These are phyloP conservation scores for Callosobruchus maculatus DNA, from an alignment of 2,888 invertebrate species.

Conservation along the genomic window DNA sequence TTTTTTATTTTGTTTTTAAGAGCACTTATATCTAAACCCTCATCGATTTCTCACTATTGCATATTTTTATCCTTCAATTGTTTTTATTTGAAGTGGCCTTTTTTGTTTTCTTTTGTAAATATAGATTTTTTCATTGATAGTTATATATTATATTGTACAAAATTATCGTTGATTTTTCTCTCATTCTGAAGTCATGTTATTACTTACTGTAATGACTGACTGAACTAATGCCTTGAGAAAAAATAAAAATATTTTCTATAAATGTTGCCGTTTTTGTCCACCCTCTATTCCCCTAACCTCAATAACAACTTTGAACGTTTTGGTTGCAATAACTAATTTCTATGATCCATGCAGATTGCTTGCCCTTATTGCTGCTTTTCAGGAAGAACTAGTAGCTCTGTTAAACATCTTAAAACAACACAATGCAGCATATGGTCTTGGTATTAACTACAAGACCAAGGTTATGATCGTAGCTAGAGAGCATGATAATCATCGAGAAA, in stretches of 20 bases:
- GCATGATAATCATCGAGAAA: too few relatives aligned
- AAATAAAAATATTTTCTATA: conserved; percentile 47
- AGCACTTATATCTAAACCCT: neutral
- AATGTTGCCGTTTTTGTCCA: conserved; percentile 8
- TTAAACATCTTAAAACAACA: too few relatives aligned
- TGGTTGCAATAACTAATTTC: too few relatives aligned
- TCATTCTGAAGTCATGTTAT: conserved; percentile 32
- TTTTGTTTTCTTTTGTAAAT: conserved; percentile 21
- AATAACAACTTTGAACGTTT: too few relatives aligned
- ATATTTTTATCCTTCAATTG: conserved; percentile 12
- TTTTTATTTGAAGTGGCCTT: conserved; percentile 21
- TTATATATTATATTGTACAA: conserved; percentile 27
- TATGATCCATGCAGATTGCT: too few relatives aligned
- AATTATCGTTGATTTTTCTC: conserved; percentile 30
- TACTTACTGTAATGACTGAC: conserved; percentile 37
- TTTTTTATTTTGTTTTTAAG: neutral
- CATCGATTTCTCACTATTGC: neutral
- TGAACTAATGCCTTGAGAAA: conserved; percentile 39
- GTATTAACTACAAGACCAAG: too few relatives aligned
- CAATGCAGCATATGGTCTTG: too few relatives aligned
- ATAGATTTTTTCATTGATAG: conserved; percentile 15
- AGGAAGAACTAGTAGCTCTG: too few relatives aligned
- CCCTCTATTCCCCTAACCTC: neutral
- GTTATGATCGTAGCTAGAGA: too few relatives aligned
- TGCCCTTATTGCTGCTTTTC: too few relatives aligned